These are phyloP conservation scores for Phortica magna DNA, from an alignment of 2,888 invertebrate species.

Conservation along the genomic window DNA sequence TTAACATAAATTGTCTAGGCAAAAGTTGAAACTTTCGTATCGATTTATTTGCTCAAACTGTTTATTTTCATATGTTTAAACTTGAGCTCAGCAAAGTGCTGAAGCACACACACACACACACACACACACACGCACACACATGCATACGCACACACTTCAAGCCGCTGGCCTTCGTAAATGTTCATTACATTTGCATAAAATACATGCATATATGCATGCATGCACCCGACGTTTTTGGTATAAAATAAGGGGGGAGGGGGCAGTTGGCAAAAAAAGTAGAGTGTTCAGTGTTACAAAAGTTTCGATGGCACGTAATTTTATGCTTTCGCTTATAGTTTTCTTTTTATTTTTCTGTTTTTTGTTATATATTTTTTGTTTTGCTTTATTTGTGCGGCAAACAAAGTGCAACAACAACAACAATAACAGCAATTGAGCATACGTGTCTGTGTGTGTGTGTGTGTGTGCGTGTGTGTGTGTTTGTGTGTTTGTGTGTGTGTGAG, in stretches of 20 bases:
- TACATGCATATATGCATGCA: no score
- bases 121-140: no score
- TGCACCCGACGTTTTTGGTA: no score
- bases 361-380: neutral
- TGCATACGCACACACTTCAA: no score
- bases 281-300: neutral
- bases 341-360: neutral
- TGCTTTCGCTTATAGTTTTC: neutral
- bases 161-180: no score
- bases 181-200: no score
- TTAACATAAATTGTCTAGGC: no score
- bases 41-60: no score
- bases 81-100: no score
- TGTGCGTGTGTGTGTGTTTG: neutral
- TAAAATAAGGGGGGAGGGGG: neutral
- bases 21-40: no score
- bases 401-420: neutral
- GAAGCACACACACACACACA: no score
- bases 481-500: neutral
- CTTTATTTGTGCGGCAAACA: neutral
- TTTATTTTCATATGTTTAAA: no score
- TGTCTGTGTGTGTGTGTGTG: neutral
- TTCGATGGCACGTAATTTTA: neutral
- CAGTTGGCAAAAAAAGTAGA: neutral
- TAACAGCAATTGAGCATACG: slow-evolving; percentile 2